A percentile compares a stretch with the other conserved stretches of the same genome.
These are phyloP conservation scores for Valencia hispanica DNA, from an alignment of 2,797 vertebrate species.

Conservation along the genomic window DNA sequence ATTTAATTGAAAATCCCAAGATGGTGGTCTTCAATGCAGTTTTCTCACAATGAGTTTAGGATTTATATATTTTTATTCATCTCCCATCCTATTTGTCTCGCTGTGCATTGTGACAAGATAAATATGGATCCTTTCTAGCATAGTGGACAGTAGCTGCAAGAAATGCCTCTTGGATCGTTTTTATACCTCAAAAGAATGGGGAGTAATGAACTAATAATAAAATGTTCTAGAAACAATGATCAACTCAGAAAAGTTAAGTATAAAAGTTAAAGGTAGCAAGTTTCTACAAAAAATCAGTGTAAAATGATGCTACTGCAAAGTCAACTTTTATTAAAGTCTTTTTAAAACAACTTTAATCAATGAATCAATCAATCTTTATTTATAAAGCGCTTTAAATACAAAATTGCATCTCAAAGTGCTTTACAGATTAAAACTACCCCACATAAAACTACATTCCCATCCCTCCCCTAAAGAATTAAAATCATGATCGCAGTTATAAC, in stretches of 20 bases:
- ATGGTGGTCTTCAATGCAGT: not conserved
- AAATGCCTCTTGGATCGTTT: not conserved
- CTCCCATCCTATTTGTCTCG: not conserved
- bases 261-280: not conserved
- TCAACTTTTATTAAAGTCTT: not conserved
- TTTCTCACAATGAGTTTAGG: not conserved
- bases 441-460: no score
- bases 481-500: no score
- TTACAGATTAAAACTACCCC: no score
- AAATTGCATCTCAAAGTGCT: no score
- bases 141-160: not conserved
- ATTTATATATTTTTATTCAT: not conserved
- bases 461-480: no score
- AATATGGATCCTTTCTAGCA: not conserved
- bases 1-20: not conserved
- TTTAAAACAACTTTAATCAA: no score
- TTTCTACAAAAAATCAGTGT: not conserved
- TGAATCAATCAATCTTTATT: no score
- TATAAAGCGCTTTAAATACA: no score
- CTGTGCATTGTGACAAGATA: not conserved
- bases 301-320: not conserved
- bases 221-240: not conserved
- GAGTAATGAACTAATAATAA: not conserved
- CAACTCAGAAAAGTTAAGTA: not conserved
- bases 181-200: not conserved